Percentiles rank a stretch among this genome's conserved stretches.
Evolutionary conservation across 1,140 invertebrate species (phyloP).

Genomic region (Lordiphosa collinella): DNA sequence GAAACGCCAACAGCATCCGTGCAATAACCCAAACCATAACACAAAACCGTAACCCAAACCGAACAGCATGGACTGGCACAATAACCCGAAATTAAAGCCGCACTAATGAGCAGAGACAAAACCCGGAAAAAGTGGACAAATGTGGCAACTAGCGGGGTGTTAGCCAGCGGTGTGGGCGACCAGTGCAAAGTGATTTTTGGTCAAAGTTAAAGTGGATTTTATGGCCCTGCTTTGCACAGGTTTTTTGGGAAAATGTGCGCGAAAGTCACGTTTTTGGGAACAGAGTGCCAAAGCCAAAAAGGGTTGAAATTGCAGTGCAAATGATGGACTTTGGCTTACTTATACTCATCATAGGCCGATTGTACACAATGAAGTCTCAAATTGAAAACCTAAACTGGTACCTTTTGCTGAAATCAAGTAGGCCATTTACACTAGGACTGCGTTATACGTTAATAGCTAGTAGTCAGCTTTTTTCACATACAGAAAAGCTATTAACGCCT

Average conservation of each 20-base stretch:
- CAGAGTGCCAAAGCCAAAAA: too few species aligned
- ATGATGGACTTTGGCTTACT: too few species aligned
- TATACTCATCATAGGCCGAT: too few species aligned
- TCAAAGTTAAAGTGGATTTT: slow-evolving; percentile 62
- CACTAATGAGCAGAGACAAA: slow-evolving; percentile 73
- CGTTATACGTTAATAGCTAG: too few species aligned
- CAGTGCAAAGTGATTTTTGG: slow-evolving; percentile 62
- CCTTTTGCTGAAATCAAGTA: too few species aligned
- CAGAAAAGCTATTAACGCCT: too few species aligned
- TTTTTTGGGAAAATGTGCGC: slow-evolving; percentile 27
- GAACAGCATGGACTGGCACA: slow-evolving; percentile 54
- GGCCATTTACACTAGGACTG: too few species aligned
- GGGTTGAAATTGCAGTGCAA: too few species aligned
- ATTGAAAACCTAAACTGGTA: too few species aligned
- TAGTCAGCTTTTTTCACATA: too few species aligned
- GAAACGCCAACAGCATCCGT: slow-evolving; percentile 22
- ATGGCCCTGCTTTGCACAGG: slow-evolving; percentile 1
- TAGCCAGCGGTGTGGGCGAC: slow-evolving; percentile 2
- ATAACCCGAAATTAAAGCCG: slow-evolving; percentile 70
- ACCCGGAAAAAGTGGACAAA: slow-evolving; percentile 54
- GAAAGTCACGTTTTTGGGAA: slow-evolving; percentile 53
- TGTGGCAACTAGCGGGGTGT: slow-evolving; percentile 37
- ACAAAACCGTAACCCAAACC: slow-evolving; percentile 33
- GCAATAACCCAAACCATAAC: slow-evolving; percentile 18
- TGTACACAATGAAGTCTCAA: too few species aligned